Evolutionary conservation across 2,113 vertebrate species (phyloP), one percentile per base, ranked within the genome.

Genomic region (Benitochromis conjunctus): DNA sequence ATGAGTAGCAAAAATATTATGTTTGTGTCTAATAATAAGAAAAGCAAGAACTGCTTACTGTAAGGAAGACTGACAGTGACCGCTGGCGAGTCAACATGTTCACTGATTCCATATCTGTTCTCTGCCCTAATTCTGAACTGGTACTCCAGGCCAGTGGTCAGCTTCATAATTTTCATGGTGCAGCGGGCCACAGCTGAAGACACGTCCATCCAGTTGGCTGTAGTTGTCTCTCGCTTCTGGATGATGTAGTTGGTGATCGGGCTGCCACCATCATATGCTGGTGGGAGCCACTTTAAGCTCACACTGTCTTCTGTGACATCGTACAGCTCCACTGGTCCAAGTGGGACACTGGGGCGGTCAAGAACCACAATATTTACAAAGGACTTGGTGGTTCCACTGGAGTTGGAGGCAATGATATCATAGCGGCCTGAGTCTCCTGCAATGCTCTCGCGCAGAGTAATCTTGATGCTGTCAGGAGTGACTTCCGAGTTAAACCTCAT

Each of bases 91-190:
- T 99, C 99, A 80, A 97, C 94, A 86, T 99, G 98, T 69, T 99
- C 98, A 2, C 99, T 99, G 92, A 99, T 98, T 92, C 99, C 99
- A 92, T 99, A 99, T 92, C 97, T 98, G 88, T 99, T 99, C 93
- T 99, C 99, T 87, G 99, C 99, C 91, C 97, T 98, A 90, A 99
- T 97, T 88, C 99, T 98, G 97, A 99, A 99, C 74, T 99, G 99
- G 89, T 99, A 99, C 91, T 99, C 98, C 92, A 98, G 95, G 86
- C 98, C 98, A 64, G 96, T 98, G 66, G 96, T 97, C 79, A 99
- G 96, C 91, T 97, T 99, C 97, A 98, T 97, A 71, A 99, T 95
- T 95, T 99, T 99, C 82, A 98, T 98, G 58, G 95, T 95, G 85
- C 97, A 99, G 91, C 98, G 98, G 79, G 98, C 99, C 74, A 98